Conservation (phyloP, 2,113 vertebrate species). For the Vimba vimba region DNA sequence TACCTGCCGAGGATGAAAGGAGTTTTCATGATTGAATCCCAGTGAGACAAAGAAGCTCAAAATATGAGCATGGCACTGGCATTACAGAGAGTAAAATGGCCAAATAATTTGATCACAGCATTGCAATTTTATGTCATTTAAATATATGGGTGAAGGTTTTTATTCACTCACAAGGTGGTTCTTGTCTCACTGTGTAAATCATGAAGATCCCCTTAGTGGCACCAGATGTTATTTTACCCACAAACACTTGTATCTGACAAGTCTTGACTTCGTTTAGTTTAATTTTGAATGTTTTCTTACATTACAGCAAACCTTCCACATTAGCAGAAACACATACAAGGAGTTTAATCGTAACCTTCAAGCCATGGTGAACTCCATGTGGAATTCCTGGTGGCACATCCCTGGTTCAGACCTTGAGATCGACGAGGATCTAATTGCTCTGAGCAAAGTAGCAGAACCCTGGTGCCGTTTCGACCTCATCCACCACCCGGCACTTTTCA, state of each 20-base stretch:
- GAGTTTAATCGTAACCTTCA: slow-evolving; percentile 87
- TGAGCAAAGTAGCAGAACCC: slow-evolving; percentile 69
- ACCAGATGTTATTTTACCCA: background rate
- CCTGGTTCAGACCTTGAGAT: slow-evolving; percentile 73
- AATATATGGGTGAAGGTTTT: background rate
- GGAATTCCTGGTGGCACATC: slow-evolving; percentile 83
- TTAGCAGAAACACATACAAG: slow-evolving; percentile 80
- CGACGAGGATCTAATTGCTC: slow-evolving; percentile 73
- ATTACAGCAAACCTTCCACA: slow-evolving; percentile 75
- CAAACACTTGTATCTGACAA: background rate
- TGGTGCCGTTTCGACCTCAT: slow-evolving; percentile 81
- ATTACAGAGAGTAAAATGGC: background rate
- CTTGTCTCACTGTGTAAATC: background rate
- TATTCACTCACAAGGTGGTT: background rate
- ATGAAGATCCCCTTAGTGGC: background rate
- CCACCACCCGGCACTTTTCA: slow-evolving; percentile 86
- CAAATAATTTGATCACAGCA: background rate
- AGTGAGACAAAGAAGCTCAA: background rate
- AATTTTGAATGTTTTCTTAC: background rate
- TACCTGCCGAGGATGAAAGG: slow-evolving; percentile 13
- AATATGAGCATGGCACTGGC: background rate
- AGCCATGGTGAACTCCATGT: slow-evolving; percentile 88
- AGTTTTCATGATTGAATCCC: slow-evolving; percentile 1
- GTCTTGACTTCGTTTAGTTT: background rate
- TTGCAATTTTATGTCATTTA: background rate